Base-by-base conservation (phyloP, 2,797 vertebrate species). In the Paedocypris micromegethes region DNA sequence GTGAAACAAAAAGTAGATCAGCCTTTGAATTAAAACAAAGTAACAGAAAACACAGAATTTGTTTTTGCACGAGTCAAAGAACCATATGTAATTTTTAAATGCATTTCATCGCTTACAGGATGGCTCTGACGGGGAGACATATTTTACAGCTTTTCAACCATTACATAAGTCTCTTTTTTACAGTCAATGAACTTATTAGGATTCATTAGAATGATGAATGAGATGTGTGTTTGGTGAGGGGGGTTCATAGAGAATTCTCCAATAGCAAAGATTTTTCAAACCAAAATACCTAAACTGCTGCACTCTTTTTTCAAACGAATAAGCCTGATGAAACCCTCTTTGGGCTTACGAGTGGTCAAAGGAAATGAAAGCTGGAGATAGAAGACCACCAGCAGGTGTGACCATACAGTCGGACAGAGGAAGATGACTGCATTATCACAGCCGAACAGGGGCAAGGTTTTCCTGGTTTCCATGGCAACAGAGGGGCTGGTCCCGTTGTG, bases 381-480 rank as follows among this genome's bases (percentile, higher is more conserved):
- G 44, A 43, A 57, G 53, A 39, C 3, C 6, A 5, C 54, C 60
- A 70, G 54, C 60, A 52, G 60, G 60, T 70, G 60, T 54, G 4
- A 53, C 68, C 49, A 47, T 44, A 54, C 51, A 38, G 9, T 41
- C 46, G 37, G 41, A 52, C 43, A 9, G 5, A 56, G 40, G 44
- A 3, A 46, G 41, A 9, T 8, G 69, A 70, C 64, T 53, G 75
- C 6, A 74, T 86, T 85, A 88, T 89, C 86, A 83, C 81, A 84
- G 74, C 74, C 77, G 80, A 73, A 78, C 84, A 87, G 82, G 73
- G 76, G 74, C 67, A 77, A 4, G 69, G 77, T 83, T 55, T 3
- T 77, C 70, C 66, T 38, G 45, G 83, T 74, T 65, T 77, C 84
- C 77, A 85, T 83, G 73, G 83, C 82, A 86, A 88, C 87, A 75